Conservation (phyloP, 2,113 vertebrate genomes). For the Gopherus flavomarginatus region DNA sequence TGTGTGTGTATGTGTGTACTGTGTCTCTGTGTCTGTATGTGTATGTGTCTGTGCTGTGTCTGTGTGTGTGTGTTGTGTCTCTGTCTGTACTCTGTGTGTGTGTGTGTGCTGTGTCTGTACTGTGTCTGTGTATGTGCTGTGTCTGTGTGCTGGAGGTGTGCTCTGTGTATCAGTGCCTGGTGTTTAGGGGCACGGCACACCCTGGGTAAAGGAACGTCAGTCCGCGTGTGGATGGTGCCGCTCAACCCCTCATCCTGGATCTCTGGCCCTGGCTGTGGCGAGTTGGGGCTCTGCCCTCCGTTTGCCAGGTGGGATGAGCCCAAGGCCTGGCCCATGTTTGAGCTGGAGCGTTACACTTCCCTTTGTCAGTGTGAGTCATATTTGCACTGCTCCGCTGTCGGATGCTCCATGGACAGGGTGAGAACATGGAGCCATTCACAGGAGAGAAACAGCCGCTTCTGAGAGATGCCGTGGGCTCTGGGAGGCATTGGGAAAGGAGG, state of each 20-base stretch:
- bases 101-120: no score
- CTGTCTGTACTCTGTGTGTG: no score
- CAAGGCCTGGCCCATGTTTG: background rate
- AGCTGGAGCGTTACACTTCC: background rate
- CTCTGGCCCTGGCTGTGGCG: background rate
- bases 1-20: no score
- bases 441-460: background rate
- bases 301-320: background rate
- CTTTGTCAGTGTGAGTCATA: background rate
- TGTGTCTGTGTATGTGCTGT: no score
- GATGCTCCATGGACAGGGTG: background rate
- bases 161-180: no score
- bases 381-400: background rate
- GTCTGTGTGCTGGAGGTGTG: no score
- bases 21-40: no score
- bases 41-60: no score
- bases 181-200: background rate
- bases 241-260: no score
- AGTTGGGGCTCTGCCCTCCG: background rate
- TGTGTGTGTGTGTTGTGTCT: no score
- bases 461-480: accelerated
- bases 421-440: background rate
- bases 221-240: background rate
- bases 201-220: background rate
- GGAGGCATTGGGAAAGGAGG: accelerated